Evolutionary conservation across 2,113 vertebrate genomes (phyloP).

Genomic region (Dipodomys stephensi): DNA sequence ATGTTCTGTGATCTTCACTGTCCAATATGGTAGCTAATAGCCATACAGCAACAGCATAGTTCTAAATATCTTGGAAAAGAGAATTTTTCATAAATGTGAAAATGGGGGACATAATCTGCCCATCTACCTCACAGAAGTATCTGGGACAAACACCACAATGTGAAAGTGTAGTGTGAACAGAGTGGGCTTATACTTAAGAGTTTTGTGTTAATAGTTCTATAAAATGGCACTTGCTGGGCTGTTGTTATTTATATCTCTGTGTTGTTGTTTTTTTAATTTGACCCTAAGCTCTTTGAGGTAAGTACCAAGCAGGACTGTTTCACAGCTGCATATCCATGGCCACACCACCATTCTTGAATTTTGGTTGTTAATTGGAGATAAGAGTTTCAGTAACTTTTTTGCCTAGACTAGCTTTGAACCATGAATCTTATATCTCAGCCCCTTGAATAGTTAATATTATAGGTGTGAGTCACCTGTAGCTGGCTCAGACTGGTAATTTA

Average conservation of each 20-base stretch:
- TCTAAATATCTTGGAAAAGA: slow-evolving; percentile 44
- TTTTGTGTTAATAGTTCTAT: slow-evolving; percentile 56
- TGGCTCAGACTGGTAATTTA: not conserved
- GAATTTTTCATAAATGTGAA: slow-evolving; percentile 24
- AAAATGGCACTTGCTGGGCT: not conserved
- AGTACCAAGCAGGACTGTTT: not conserved
- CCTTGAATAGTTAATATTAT: not conserved
- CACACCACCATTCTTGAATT: not conserved
- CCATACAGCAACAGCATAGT: not conserved
- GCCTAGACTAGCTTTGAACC: too few species aligned
- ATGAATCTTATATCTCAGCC: not conserved
- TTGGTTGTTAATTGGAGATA: too few species aligned
- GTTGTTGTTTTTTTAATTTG: slow-evolving; percentile 14
- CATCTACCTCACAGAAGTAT: not conserved
- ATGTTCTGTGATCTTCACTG: not conserved
- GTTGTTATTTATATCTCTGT: slow-evolving; percentile 52
- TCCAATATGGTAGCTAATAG: slow-evolving; percentile 9
- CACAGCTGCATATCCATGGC: not conserved
- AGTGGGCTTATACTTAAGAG: not conserved
- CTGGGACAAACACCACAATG: slow-evolving; percentile 23
- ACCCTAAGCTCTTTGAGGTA: slow-evolving; percentile 32
- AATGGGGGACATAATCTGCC: slow-evolving; percentile 5
- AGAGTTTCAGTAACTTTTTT: too few species aligned
- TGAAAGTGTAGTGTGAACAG: slow-evolving; percentile 12
- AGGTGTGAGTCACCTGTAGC: not conserved